Evolutionary conservation across 2,113 vertebrate species (phyloP), one percentile per base, ranked within the genome.

Genomic region (Coryphaenoides rupestris): DNA sequence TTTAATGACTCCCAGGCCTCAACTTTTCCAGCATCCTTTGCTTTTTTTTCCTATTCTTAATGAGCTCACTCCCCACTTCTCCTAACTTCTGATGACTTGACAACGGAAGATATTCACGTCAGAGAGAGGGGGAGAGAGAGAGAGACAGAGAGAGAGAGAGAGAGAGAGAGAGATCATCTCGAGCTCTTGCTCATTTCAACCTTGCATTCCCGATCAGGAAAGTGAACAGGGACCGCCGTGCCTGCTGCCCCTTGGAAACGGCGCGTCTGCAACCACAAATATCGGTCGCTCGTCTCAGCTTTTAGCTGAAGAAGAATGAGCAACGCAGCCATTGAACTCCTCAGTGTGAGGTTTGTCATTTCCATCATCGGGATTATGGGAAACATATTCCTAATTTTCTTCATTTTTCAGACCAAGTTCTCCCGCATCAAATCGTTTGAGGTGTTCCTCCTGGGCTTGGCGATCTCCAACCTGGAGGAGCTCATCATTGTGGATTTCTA

Each of bases 391-490:
- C 77, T 92, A 21, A 76, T 91, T 10, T 0, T 82, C 15, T 81
- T 72, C 46, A 69, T 89, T 46, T 6, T 81, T 4, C 77, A 75
- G 4, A 70, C 24, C 1, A 79, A 66, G 46, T 16, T 65, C 13
- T 65, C 75, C 2, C 62, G 54, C 0, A 1, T 89, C 1, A 91
- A 90, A 73, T 80, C 91, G 0, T 91, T 87, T 7, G 85, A 91
- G 50, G 24, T 91, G 5, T 86, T 92, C 56, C 78, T 92, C 1
- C 62, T 91, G 24, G 89, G 82, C 24, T 65, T 91, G 21, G 60
- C 87, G 1, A 2, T 45, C 0, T 76, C 80, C 13, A 92, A 92
- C 71, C 50, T 91, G 66, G 87, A 73, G 72, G 87, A 86, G 53
- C 87, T 91, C n/a, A 0, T 89, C 50, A 68, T 86, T 6, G 78